A percentile compares a stretch with the other conserved stretches of the same genome.
Conservation (phyloP, 2,113 vertebrate species). For the Phylloscopus trochilus region DNA sequence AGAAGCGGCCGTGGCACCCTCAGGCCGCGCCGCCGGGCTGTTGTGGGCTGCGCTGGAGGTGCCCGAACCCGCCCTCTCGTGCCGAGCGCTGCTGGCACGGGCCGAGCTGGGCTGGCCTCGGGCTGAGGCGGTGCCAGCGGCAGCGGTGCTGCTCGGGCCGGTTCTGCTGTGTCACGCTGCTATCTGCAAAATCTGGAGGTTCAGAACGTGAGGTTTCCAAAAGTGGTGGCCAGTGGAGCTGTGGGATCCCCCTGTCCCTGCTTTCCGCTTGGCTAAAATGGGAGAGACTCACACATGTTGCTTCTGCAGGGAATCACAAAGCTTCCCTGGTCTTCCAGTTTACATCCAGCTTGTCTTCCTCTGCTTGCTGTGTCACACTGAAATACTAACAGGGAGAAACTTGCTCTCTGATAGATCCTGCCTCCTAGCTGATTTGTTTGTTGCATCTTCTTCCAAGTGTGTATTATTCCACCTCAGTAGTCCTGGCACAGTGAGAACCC, state of each 20-base stretch:
- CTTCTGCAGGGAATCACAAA: not conserved
- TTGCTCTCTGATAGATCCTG: not conserved
- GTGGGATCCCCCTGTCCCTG: not conserved
- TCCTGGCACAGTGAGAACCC: not conserved
- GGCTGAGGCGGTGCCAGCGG: not conserved
- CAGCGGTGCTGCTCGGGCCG: accelerated
- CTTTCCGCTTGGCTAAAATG: not conserved
- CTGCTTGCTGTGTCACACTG: not conserved
- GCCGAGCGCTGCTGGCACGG: not conserved
- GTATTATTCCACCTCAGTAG: not conserved
- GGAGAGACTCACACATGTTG: not conserved
- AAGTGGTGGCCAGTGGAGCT: not conserved
- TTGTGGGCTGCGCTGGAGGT: accelerated
- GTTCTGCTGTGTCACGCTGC: accelerated
- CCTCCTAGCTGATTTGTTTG: not conserved
- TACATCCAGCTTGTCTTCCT: not conserved
- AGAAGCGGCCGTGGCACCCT: not conserved
- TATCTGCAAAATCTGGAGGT: not conserved
- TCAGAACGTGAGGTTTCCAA: not conserved
- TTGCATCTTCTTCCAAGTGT: not conserved
- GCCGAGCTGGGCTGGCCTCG: not conserved
- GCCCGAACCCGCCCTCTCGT: not conserved
- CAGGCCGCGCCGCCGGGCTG: accelerated
- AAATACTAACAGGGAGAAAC: not conserved
- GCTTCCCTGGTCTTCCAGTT: not conserved